phyloP scores from a whole-genome alignment of 2,888 invertebrate genomes.

The Petrolisthes cinctipes region DNA sequence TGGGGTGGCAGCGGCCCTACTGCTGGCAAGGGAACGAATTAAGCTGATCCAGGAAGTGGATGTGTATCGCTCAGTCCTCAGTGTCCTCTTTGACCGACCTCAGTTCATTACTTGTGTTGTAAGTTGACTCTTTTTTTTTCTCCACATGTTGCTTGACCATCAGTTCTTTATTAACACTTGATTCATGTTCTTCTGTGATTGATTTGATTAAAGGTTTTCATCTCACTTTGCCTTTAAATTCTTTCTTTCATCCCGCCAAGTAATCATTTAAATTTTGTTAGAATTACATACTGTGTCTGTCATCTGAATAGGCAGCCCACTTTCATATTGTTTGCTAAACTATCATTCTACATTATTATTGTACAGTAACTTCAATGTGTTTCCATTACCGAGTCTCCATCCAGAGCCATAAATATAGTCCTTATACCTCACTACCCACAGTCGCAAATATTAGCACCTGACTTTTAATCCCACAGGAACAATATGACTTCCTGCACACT shows the following conservation, averaged over 20 bases:
- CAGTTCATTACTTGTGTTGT: slow-evolving; percentile 43
- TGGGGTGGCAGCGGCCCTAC: background rate
- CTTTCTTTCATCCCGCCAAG: too few relatives aligned
- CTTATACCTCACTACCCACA: background rate
- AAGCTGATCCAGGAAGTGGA: slow-evolving; percentile 5
- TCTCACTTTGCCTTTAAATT: too few relatives aligned
- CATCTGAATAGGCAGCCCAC: too few relatives aligned
- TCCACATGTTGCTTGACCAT: background rate
- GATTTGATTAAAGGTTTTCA: too few relatives aligned
- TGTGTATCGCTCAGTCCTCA: slow-evolving; percentile 36
- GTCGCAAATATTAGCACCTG: too few relatives aligned
- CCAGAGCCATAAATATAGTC: too few relatives aligned
- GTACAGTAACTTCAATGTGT: background rate
- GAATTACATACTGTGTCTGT: too few relatives aligned
- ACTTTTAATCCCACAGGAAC: slow-evolving; percentile 6
- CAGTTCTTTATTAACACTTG: background rate
- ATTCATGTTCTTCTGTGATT: too few relatives aligned
- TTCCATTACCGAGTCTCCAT: background rate
- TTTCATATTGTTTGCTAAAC: background rate
- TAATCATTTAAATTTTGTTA: too few relatives aligned
- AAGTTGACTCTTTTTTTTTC: background rate
- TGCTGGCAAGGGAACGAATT: background rate
- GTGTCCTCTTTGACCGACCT: slow-evolving; percentile 25
- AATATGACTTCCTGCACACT: slow-evolving; percentile 34
- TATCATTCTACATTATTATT: background rate